These are phyloP conservation scores for Gnathonemus longibarbis DNA, from an alignment of 2,113 vertebrate genomes.

Conservation along the genomic window DNA sequence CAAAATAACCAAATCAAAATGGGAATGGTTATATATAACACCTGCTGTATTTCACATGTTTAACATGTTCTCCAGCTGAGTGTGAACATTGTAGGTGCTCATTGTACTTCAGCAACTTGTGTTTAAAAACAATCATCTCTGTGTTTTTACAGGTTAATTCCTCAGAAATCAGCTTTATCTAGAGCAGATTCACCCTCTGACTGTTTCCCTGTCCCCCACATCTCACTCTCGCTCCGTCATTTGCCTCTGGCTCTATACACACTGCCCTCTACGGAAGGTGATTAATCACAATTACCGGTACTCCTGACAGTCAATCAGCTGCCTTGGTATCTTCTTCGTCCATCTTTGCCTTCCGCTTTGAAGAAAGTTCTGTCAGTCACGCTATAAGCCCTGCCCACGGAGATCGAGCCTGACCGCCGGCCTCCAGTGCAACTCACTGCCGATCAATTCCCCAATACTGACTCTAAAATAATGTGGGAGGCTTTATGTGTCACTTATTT, in stretches of 20 bases:
- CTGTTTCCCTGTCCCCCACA: constrained; percentile 25
- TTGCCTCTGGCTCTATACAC: constrained; percentile 31
- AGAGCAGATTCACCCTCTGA: constrained; percentile 32
- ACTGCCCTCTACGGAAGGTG: constrained; percentile 35
- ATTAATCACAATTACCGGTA: constrained; percentile 43
- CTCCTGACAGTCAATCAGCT: constrained; percentile 31
- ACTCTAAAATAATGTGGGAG: not conserved
- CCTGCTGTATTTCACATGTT: not conserved
- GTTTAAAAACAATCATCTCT: not conserved
- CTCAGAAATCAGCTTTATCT: constrained; percentile 14
- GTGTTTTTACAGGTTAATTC: not conserved
- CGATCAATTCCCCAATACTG: not conserved
- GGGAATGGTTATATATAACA: not conserved
- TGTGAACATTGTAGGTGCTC: not conserved
- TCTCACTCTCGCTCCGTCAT: constrained; percentile 23
- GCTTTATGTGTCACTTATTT: not conserved
- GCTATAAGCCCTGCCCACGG: not conserved
- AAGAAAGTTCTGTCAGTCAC: constrained; percentile 38
- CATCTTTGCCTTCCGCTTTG: constrained; percentile 25
- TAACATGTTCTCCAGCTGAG: not conserved
- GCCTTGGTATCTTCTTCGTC: not conserved
- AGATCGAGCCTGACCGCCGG: not conserved
- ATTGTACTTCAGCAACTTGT: not conserved
- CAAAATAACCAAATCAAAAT: not conserved
- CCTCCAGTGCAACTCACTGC: not conserved